These are phyloP conservation scores for Etheostoma perlongum DNA, from an alignment of 2,797 vertebrate species.

Conservation along the genomic window DNA sequence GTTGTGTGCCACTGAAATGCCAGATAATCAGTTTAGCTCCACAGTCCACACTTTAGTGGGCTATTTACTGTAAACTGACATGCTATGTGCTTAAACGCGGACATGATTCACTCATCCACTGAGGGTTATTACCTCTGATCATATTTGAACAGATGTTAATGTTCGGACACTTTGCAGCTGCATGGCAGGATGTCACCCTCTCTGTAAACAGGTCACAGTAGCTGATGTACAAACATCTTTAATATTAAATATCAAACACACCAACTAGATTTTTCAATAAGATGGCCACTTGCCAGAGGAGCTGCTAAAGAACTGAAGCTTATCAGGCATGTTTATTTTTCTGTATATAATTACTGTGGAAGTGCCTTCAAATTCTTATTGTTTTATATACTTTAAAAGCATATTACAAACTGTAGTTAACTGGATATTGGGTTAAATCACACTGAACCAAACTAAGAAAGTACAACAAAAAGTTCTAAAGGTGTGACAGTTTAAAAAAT, in stretches of 20 bases:
- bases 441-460: not conserved
- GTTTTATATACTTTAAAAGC: not conserved
- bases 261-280: not conserved
- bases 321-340: constrained; percentile 3
- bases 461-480: constrained; percentile 13
- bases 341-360: constrained; percentile 5
- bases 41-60: not conserved
- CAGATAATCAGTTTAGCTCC: not conserved
- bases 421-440: not conserved
- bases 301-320: constrained; percentile 14
- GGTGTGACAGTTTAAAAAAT: constrained; percentile 41
- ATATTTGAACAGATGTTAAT: constrained; percentile 27
- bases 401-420: constrained; percentile 15
- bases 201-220: not conserved
- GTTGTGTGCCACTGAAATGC: not conserved
- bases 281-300: not conserved
- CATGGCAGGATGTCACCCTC: not conserved
- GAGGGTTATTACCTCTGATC: not conserved
- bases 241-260: not conserved
- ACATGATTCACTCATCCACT: constrained; percentile 6
- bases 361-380: not conserved
- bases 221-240: not conserved
- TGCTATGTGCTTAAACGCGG: not conserved
- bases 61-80: not conserved
- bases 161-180: not conserved